Evolutionary conservation across 2,888 invertebrate species (phyloP).

Genomic region (Notodonta dromedarius): DNA sequence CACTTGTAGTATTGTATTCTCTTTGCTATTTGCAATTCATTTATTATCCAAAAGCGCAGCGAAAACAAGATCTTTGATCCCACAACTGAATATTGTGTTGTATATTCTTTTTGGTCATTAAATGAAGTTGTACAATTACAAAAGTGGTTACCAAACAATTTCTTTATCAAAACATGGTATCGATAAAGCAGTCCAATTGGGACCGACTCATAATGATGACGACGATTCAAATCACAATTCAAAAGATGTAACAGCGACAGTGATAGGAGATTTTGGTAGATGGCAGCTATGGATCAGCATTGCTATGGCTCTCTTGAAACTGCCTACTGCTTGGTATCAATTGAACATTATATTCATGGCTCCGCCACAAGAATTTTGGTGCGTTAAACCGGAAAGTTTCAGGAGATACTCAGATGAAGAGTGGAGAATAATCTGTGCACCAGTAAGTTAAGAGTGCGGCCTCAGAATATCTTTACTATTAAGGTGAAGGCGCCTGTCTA

Average conservation of each 20-base stretch:
- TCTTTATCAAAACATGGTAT: constrained; percentile 11
- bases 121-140: too few relatives aligned
- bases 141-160: background rate
- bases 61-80: too few relatives aligned
- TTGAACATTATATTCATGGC: constrained; percentile 86
- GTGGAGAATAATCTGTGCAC: constrained; percentile 73
- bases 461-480: background rate
- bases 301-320: constrained; percentile 83
- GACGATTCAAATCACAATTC: constrained; percentile 8
- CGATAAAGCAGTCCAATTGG: constrained; percentile 6
- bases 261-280: constrained; percentile 84
- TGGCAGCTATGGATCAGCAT: constrained; percentile 84
- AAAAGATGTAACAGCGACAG: constrained; percentile 58
- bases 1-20: too few relatives aligned
- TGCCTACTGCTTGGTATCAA: constrained; percentile 86
- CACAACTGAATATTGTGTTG: too few relatives aligned
- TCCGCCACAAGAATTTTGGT: constrained; percentile 85
- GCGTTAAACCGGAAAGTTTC: constrained; percentile 65
- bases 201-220: background rate
- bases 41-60: too few relatives aligned
- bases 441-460: constrained; percentile 55
- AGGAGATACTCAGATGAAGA: constrained; percentile 54
- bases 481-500: too few relatives aligned
- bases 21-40: too few relatives aligned
- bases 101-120: too few relatives aligned